Base-by-base conservation (phyloP, 1,140 invertebrate species). In the Platyura marginata region DNA sequence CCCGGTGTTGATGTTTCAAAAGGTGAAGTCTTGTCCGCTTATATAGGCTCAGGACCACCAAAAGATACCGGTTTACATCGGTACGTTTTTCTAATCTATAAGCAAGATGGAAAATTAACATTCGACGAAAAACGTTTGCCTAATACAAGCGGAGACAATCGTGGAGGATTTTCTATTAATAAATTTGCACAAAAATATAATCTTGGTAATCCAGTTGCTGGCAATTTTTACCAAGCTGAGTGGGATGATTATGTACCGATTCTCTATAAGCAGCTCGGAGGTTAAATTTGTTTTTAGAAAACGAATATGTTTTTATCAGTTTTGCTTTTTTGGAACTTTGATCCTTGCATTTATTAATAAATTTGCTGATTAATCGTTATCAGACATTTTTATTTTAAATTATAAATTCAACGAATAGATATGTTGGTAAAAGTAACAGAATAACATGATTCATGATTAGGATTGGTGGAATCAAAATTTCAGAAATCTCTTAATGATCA, bases 161-260 rank as follows among this genome's bases (percentile, higher is more conserved):
- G 91, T 10, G 76, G 66, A 0, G 69, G 72, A 4, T 94, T 90
- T 53, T 81, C 81, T 4, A 85, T 88, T 46, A 66, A 63, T 20
- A 77, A 81, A 18, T 93, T 95, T 62, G 82, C 80, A 0, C 56
- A 66, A 4, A 92, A 92, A 50, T 85, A 93, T 52, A 72, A 79
- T 1, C 64, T 95, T 13, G 82, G 82, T 5, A 57, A 77, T 47
- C 84, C 86, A 0, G 63, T 94, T 38, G 86, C 86, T 36, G 89
- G 81, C 8, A 95, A 93, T 55, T 81, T 91, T 54, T 95, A 77
- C 51, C 81, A 83, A 57, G 89, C 91, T 3, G 67, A 89, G 55
- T 95, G 68, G 53, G 92, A 96, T 59, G 80, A 88, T 50, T 95
- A 93, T 50, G 88, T 94, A 4, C 86, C 87, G 0, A 70, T 66